Conservation (phyloP, 2,113 vertebrate genomes). For the Platysteira castanea region DNA sequence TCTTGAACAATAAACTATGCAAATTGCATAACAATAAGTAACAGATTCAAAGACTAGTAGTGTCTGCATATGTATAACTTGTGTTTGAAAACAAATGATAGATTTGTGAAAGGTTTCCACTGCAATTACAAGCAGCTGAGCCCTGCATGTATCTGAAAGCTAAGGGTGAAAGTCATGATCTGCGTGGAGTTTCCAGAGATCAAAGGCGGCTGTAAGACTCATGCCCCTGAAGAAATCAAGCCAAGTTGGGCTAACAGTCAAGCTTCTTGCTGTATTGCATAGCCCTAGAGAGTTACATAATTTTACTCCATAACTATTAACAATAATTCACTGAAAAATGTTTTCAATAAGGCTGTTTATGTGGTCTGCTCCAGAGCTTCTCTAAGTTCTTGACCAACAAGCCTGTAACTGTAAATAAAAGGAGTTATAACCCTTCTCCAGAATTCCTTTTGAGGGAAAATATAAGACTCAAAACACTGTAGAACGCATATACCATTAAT, state of each 20-base stretch:
- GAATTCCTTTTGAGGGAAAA: background rate
- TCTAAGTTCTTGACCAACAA: background rate
- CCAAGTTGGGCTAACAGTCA: background rate
- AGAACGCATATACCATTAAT: background rate
- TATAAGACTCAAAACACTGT: background rate
- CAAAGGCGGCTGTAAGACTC: background rate
- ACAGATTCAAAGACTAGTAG: background rate
- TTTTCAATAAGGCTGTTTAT: background rate
- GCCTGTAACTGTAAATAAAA: background rate
- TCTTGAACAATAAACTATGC: background rate
- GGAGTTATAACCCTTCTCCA: background rate
- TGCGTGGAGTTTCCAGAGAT: background rate
- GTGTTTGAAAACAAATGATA: background rate
- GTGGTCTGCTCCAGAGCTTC: background rate
- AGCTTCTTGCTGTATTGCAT: background rate
- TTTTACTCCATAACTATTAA: background rate
- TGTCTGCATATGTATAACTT: background rate
- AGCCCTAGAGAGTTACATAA: background rate
- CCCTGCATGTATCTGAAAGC: background rate
- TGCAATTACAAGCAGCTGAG: background rate
- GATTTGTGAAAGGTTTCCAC: background rate
- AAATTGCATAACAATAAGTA: background rate
- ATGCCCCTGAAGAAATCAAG: background rate
- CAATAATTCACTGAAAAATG: background rate
- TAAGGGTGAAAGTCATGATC: background rate